These are phyloP conservation scores for Nasonia oneida DNA, from an alignment of 2,888 invertebrate species.

Conservation along the genomic window DNA sequence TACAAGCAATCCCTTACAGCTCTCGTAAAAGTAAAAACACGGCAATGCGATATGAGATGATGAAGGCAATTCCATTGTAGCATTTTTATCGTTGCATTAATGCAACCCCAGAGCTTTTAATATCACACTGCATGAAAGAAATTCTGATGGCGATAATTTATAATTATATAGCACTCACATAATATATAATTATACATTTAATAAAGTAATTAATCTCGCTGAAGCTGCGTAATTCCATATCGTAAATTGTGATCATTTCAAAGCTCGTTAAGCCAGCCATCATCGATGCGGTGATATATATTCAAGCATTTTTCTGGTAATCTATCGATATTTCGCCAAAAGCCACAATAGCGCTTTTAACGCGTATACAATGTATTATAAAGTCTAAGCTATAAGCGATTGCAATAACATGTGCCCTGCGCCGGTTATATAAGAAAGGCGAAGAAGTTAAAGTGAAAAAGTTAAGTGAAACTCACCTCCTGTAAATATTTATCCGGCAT, in stretches of 20 bases:
- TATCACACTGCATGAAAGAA: background rate
- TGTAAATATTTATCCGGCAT: constrained; percentile 76
- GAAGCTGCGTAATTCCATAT: background rate
- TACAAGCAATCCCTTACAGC: constrained; percentile 44
- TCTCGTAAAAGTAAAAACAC: background rate
- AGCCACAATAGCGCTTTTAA: background rate
- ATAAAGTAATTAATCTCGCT: constrained; percentile 7
- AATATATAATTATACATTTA: background rate
- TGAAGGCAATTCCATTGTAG: too few species aligned
- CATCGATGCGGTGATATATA: background rate
- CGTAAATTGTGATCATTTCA: constrained; percentile 7
- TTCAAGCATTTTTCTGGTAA: background rate
- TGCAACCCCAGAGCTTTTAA: background rate
- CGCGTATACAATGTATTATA: background rate
- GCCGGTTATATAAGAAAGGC: constrained; percentile 28
- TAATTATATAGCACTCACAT: background rate
- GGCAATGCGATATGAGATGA: background rate
- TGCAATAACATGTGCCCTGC: background rate
- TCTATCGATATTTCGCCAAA: background rate
- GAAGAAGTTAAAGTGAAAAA: constrained; percentile 63
- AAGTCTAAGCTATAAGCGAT: constrained; percentile 49
- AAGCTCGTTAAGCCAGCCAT: constrained; percentile 30
- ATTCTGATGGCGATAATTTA: background rate
- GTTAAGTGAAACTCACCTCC: constrained; percentile 79
- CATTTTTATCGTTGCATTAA: too few species aligned